Evolutionary conservation across 2,797 vertebrate species (phyloP).

Genomic region (Chrysolophus pictus): DNA sequence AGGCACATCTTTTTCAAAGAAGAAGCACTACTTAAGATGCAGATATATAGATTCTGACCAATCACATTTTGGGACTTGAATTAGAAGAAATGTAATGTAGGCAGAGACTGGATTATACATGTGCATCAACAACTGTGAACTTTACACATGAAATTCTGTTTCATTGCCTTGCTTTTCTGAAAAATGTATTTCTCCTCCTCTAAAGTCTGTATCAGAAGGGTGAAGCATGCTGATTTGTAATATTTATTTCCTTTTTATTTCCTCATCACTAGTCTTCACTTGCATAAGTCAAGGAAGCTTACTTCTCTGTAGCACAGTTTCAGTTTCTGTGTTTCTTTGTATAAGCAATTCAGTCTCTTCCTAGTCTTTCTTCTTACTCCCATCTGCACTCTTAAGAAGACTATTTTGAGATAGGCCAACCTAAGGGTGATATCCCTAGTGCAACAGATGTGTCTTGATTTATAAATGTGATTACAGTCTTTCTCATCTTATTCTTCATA

Average conservation of each 20-base stretch:
- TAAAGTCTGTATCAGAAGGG: not conserved
- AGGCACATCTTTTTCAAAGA: not conserved
- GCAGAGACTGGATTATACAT: not conserved
- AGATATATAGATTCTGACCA: not conserved
- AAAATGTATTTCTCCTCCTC: not conserved
- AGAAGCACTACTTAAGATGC: not conserved
- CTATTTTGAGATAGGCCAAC: not conserved
- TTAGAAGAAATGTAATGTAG: not conserved
- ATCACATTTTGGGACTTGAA: not conserved
- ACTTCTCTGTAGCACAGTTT: not conserved
- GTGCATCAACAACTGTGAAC: not conserved
- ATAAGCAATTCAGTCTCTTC: not conserved
- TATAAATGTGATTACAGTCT: not conserved
- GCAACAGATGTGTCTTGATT: not conserved
- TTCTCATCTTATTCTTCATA: not conserved
- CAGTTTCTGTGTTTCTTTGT: not conserved
- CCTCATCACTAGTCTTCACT: not conserved
- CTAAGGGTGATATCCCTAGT: not conserved
- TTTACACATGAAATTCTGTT: not conserved
- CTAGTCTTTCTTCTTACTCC: slow-evolving; percentile 1
- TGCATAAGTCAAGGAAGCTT: not conserved
- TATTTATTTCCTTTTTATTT: not conserved
- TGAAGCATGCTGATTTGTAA: not conserved
- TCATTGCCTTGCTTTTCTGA: not conserved
- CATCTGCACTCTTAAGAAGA: not conserved